Percentiles rank a stretch among this genome's conserved stretches.
These are phyloP conservation scores for Rhynchophorus ferrugineus DNA, from an alignment of 1,140 invertebrate species.

Conservation along the genomic window DNA sequence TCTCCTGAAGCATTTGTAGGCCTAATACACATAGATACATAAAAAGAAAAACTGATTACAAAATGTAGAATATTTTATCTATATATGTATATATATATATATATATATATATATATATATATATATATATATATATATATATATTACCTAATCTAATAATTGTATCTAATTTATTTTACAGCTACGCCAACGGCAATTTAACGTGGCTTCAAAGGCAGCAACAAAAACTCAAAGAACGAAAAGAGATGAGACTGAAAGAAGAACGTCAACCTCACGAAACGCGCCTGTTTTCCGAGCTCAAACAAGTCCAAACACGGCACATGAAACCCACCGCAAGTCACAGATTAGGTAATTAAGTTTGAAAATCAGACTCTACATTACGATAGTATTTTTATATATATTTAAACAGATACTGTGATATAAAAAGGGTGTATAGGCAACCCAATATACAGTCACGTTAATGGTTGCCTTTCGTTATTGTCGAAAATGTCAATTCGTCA, in stretches of 20 bases:
- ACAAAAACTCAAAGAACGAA: constrained; percentile 61
- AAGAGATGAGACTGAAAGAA: constrained; percentile 56
- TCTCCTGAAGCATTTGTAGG: no score
- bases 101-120: no score
- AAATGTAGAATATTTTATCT: no score
- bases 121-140: constrained; percentile 1
- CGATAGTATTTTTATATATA: not conserved
- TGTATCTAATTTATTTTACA: constrained; percentile 4
- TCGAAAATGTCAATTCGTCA: no score
- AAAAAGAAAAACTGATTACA: no score
- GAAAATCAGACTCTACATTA: not conserved
- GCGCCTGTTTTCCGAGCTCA: constrained; percentile 52
- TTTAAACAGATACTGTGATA: no score
- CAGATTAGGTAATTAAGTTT: constrained; percentile 12
- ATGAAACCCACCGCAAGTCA: constrained; percentile 41
- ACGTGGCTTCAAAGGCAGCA: constrained; percentile 75
- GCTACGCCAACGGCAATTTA: constrained; percentile 43
- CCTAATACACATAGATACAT: no score
- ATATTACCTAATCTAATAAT: no score
- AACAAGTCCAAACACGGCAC: constrained; percentile 48
- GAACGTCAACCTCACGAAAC: constrained; percentile 64
- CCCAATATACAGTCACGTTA: no score
- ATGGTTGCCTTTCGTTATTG: no score
- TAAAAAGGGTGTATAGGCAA: no score
- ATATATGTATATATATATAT: no score